Evolutionary conservation across 2,113 vertebrate genomes (phyloP).

Genomic region (Muntiacus reevesi): DNA sequence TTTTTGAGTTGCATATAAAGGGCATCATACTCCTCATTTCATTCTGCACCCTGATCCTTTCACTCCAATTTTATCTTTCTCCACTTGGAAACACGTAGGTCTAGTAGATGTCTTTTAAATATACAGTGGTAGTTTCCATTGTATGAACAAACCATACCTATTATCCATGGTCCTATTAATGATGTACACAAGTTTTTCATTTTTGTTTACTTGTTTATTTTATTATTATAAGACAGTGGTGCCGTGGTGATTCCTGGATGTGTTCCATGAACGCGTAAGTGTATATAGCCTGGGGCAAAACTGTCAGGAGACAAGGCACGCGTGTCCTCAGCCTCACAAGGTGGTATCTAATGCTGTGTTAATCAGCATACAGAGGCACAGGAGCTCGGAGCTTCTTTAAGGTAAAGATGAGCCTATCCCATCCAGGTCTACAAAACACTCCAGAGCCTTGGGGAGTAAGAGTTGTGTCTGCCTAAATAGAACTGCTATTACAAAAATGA

Average conservation of each 20-base stretch:
- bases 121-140: background rate
- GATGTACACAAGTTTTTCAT: background rate
- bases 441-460: background rate
- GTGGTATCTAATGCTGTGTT: rapidly evolving
- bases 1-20: background rate
- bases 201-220: background rate
- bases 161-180: background rate
- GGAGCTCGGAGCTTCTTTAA: background rate
- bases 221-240: background rate
- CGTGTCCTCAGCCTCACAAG: background rate
- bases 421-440: background rate
- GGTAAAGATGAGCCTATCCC: background rate
- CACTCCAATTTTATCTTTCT: background rate
- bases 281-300: rapidly evolving
- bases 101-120: background rate
- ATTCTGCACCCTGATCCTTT: background rate
- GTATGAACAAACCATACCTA: background rate
- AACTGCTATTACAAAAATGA: conserved; percentile 15
- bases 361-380: background rate
- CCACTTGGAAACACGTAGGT: background rate
- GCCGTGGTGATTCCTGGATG: background rate
- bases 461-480: background rate
- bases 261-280: background rate
- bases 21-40: background rate
- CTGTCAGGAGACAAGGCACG: background rate